Evolutionary conservation across 2,797 vertebrate genomes (phyloP), one percentile per base, ranked within the genome.

Genomic region (Siniperca undulata): DNA sequence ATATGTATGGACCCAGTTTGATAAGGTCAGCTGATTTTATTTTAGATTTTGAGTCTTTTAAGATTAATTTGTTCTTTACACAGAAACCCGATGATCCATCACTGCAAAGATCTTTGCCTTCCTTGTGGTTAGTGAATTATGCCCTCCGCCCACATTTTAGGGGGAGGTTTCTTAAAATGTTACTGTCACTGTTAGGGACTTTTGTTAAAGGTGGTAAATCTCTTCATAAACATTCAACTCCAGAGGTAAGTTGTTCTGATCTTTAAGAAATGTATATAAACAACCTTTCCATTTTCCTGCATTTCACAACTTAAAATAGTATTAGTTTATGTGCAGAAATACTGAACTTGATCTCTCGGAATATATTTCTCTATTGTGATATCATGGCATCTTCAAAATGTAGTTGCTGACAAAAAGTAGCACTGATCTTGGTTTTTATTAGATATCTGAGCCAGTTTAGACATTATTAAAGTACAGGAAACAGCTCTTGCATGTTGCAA

Each of bases 241-340:
- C 48, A 2, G 1, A 14, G 82, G 84, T 85, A 78, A 83, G 77
- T 78, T 17, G 27, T 22, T 46, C 50, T 40, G 12, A 61, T 58
- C 20, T 62, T 44, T 53, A 24, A 34, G 3, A 44, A 65, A 38
- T 6, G 17, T 11, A 20, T 20, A 60, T 5, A 20, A 50, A 24
- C 1, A 70, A 0, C 6, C 5, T 20, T 60, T 46, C 1, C 0
- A 24, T 61, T 46, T 61, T 9, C 2, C 4, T 56, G 10, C 9
- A 56, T 69, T 64, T 44, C 22, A 30, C 2, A 78, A 30, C 4
- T 17, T 61, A 3, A 0, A 4, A 22, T 30, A 16, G 0, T 36
- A 7, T 11, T 10, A 34, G 17, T 24, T 46, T 34, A 48, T 24
- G 36, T 24, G 7, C 10, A 40, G 0, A 65, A 58, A 22, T n/a